Evolutionary conservation across 2,797 vertebrate genomes (phyloP).

Genomic region (Chelidonichthys spinosus): DNA sequence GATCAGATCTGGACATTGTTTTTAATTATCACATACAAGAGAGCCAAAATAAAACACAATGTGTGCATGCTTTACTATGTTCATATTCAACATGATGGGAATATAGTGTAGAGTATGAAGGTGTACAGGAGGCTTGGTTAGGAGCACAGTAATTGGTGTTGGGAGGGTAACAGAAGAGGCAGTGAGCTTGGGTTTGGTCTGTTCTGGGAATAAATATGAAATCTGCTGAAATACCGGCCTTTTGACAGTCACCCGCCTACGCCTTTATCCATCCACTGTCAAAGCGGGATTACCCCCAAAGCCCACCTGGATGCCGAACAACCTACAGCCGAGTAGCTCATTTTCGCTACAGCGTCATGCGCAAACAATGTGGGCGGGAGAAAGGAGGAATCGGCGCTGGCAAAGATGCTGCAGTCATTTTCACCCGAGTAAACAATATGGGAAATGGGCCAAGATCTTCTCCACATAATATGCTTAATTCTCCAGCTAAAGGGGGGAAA

Average conservation of each 20-base stretch:
- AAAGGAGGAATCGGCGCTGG: conserved; percentile 31
- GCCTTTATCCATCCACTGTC: conserved; percentile 72
- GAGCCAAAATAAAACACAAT: conserved; percentile 2
- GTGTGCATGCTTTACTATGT: conserved; percentile 14
- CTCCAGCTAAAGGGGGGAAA: conserved; percentile 58
- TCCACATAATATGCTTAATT: conserved; percentile 74
- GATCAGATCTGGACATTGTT: conserved; percentile 18
- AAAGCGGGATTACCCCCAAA: conserved; percentile 72
- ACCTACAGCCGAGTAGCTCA: conserved; percentile 75
- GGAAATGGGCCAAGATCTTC: conserved; percentile 66
- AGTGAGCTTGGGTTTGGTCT: conserved; percentile 46
- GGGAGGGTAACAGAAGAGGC: conserved; percentile 27
- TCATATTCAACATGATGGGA: conserved; percentile 26
- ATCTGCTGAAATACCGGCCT: conserved; percentile 67
- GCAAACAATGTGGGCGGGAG: conserved; percentile 68
- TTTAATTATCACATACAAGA: conserved; percentile 5
- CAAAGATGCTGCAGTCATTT: conserved; percentile 70
- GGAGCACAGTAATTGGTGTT: conserved; percentile 64
- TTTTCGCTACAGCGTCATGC: conserved; percentile 67
- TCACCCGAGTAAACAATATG: conserved; percentile 71
- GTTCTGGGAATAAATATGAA: conserved; percentile 73
- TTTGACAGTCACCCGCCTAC: conserved; percentile 72
- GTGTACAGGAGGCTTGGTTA: conserved; percentile 34
- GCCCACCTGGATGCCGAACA: conserved; percentile 65
- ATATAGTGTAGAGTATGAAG: conserved; percentile 3